Percentiles rank a stretch among this genome's conserved stretches.
Evolutionary conservation across 2,797 vertebrate genomes (phyloP).

Genomic region (Glossophaga mutica): DNA sequence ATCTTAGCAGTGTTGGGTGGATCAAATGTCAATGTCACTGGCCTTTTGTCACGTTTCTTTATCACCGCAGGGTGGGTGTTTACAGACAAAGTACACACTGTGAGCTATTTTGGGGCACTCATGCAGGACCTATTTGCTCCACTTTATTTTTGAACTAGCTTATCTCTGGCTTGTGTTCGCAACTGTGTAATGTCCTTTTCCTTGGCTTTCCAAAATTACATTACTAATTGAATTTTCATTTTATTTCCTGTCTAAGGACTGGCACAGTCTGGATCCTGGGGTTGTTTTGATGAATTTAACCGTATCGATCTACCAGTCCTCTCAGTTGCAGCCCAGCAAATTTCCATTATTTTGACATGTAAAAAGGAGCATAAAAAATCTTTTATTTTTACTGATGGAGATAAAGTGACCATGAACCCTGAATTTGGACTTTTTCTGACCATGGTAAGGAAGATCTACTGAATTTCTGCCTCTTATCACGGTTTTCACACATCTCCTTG

Average conservation of each 20-base stretch:
- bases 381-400: constrained; percentile 96
- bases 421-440: constrained; percentile 98
- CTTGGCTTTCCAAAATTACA: constrained; percentile 1
- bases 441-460: constrained; percentile 86
- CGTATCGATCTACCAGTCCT: constrained; percentile 96
- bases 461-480: neutral
- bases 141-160: constrained; percentile 33
- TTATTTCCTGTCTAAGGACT: constrained; percentile 86
- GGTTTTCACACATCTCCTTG: neutral
- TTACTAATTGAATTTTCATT: constrained; percentile 61
- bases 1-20: neutral
- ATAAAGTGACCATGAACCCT: constrained; percentile 93
- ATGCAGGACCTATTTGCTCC: neutral
- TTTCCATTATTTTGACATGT: constrained; percentile 93
- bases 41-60: neutral
- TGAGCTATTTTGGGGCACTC: neutral
- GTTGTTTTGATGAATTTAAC: constrained; percentile 98
- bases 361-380: constrained; percentile 92
- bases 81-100: neutral
- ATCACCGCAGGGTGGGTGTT: neutral
- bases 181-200: neutral
- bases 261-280: constrained; percentile 98
- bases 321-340: constrained; percentile 97
- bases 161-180: constrained; percentile 19
- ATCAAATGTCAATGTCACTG: neutral